Conservation (phyloP, 2,797 vertebrate species). For the Tokudaia tokunoshimensis region DNA sequence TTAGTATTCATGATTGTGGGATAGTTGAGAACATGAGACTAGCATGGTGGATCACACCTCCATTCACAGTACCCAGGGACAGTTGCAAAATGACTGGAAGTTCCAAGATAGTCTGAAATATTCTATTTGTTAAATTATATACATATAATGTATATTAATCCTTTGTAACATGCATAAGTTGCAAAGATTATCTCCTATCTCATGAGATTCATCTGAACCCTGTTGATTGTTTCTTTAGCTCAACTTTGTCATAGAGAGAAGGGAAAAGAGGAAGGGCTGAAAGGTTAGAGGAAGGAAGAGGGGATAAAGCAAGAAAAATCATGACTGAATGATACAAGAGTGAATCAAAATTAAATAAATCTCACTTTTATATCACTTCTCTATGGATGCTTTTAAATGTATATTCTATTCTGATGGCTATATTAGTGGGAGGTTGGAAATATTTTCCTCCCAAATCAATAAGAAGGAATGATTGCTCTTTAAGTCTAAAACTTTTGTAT, state of each 20-base stretch:
- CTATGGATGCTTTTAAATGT: neutral
- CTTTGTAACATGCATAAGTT: neutral
- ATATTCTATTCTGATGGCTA: neutral
- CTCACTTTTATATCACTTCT: constrained; percentile 5
- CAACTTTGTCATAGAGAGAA: neutral
- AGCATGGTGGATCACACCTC: neutral
- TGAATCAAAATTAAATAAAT: constrained; percentile 35
- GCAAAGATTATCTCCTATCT: neutral
- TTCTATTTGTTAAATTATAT: neutral
- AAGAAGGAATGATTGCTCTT: neutral
- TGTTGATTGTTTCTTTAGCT: neutral
- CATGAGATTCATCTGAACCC: neutral
- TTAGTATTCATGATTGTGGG: neutral
- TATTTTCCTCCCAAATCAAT: neutral
- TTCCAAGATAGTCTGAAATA: neutral
- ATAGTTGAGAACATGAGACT: neutral
- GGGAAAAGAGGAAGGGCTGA: no score
- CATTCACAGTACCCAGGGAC: neutral
- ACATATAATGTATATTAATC: neutral
- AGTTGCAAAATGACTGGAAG: neutral
- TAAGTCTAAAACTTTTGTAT: neutral
- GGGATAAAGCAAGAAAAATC: neutral
- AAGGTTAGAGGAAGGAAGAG: neutral
- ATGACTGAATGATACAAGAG: neutral
- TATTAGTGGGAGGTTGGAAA: neutral